Evolutionary conservation across 2,888 invertebrate genomes (phyloP), one percentile per base, ranked within the genome.

Genomic region (Thecophora atra): DNA sequence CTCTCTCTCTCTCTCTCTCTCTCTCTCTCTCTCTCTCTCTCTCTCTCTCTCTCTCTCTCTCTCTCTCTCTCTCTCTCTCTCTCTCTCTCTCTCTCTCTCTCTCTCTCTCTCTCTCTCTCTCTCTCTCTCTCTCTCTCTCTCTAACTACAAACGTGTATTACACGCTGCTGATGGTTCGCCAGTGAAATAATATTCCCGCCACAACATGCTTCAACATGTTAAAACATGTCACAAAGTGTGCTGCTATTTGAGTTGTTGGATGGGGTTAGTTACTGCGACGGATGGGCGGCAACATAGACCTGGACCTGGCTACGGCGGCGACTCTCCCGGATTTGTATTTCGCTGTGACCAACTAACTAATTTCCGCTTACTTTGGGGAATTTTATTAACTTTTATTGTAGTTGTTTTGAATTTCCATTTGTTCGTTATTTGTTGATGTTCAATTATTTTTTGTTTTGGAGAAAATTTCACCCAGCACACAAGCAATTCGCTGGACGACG

Each of bases 201-300:
- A 30, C 51, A 52, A 70, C 63, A 70, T 70, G 62, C 47, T 63
- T 51, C 54, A 42, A 68, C 68, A 70, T 70, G 52, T 37, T 26
- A 51, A 51, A 52, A 70, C 37, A 70, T 70, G 62, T 24, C 30
- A 28, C 42, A 63, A 62, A 28, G 52, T 63, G 63, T 15, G 21
- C 7, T 3, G 24, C 2, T 62, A 19, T 17, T 15, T 30, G 24
- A 30, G 44, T 8, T 42, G 5, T 63, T 42, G 17, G 30, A 11
- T 19, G 15, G 19, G 8, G 51, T 17, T n/a, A 17, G 51, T 13
- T 15, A n/a, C 19, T n/a, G 7, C 44, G 8, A 7, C 44, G 7
- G 8, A 15, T 44, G 44, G 44, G 15, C 44, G 58, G 26, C 5
- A 24, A 58, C 7, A n/a, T n/a, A n/a, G n/a, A n/a, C n/a, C n/a